These are phyloP conservation scores for Stictonetta naevosa DNA, from an alignment of 2,113 vertebrate species.

Conservation along the genomic window DNA sequence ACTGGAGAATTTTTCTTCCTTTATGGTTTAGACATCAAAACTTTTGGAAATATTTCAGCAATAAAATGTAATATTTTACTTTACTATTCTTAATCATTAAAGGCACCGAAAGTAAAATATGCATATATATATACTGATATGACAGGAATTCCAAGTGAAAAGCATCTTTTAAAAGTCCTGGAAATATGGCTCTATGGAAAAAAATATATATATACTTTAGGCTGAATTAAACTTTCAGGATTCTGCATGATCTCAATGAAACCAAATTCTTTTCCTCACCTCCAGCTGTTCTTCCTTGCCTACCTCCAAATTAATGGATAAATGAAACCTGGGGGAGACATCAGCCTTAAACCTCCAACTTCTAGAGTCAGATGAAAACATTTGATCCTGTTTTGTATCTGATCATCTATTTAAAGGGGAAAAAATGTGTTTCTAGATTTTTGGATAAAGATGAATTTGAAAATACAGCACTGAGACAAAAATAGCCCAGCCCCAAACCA, in stretches of 20 bases:
- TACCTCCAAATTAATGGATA: background rate
- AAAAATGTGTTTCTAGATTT: background rate
- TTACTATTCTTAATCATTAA: background rate
- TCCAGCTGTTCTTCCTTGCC: background rate
- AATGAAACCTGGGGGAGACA: background rate
- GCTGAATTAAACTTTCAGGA: background rate
- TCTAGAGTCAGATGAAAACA: background rate
- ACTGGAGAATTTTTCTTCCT: background rate
- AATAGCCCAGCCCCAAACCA: background rate
- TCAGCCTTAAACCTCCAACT: background rate
- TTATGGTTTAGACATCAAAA: slow-evolving; percentile 19
- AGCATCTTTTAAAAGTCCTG: background rate
- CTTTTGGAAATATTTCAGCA: background rate
- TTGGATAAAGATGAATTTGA: background rate
- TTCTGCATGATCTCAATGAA: background rate
- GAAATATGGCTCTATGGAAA: background rate
- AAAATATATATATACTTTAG: background rate
- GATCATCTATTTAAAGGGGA: background rate
- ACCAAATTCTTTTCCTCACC: background rate
- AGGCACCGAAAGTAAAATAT: background rate
- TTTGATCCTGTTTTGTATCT: background rate
- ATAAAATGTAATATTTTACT: background rate
- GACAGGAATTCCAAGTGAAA: background rate
- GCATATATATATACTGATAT: background rate
- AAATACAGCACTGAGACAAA: background rate